Percentiles rank a stretch among this genome's conserved stretches.
Conservation (phyloP, 2,797 vertebrate genomes). For the Hirundo rustica region DNA sequence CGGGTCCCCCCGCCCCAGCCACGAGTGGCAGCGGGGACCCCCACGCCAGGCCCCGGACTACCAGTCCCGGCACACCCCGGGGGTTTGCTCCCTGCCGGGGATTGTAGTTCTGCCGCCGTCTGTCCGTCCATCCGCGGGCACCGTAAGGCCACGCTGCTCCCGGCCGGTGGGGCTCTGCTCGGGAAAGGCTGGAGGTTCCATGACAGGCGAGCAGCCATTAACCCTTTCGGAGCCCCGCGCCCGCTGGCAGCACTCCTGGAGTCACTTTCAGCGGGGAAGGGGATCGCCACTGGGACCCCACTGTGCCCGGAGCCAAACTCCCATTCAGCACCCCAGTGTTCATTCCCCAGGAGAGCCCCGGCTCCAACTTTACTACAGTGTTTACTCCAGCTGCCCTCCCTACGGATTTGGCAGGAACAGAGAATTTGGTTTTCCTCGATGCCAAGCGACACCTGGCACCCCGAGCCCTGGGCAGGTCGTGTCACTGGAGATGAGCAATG, state of each 20-base stretch:
- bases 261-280: background rate
- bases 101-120: conserved; percentile 25
- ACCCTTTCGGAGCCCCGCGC: background rate
- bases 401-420: background rate
- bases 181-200: background rate
- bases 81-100: conserved; percentile 43
- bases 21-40: conserved; percentile 35
- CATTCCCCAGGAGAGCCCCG: background rate
- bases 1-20: conserved; percentile 62
- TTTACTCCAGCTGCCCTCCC: background rate
- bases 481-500: background rate
- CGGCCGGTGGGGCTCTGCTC: background rate
- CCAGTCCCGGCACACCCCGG: conserved; percentile 59
- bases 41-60: conserved; percentile 34
- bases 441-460: background rate
- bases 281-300: background rate
- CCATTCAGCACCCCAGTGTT: accelerated
- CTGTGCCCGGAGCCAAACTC: accelerated
- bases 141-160: background rate
- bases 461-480: background rate
- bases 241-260: background rate
- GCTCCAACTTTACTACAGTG: background rate
- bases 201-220: background rate
- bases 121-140: background rate
- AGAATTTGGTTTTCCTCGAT: background rate